Percentiles rank a stretch among this genome's conserved stretches.
phyloP scores from a whole-genome alignment of 92 coral and sea anemone species.

The Parazoanthus darwini region DNA sequence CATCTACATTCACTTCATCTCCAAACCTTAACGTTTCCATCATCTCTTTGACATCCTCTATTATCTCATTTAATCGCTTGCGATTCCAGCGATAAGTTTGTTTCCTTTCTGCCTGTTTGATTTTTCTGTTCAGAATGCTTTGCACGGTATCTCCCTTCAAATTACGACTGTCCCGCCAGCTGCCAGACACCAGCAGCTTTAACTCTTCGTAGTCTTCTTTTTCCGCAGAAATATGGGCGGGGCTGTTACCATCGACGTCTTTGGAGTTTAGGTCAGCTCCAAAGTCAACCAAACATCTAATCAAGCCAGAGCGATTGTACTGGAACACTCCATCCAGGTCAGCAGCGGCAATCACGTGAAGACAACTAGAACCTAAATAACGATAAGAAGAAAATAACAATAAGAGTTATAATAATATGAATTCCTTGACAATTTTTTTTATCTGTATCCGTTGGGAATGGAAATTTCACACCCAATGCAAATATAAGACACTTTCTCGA shows the following conservation, averaged over 20 bases:
- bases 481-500: too few relatives aligned
- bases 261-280: slow-evolving; percentile 15
- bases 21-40: not conserved
- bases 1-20: not conserved
- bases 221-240: slow-evolving; percentile 41
- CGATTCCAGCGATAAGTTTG: too few relatives aligned
- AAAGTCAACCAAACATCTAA: not conserved
- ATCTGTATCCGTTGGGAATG: too few relatives aligned
- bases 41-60: not conserved
- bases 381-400: not conserved
- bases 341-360: slow-evolving; percentile 22
- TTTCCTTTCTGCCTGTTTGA: not conserved
- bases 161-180: slow-evolving; percentile 25
- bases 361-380: slow-evolving; percentile 31
- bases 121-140: not conserved
- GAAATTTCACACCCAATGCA: too few relatives aligned
- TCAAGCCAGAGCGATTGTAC: not conserved
- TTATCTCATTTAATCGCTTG: not conserved
- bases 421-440: too few relatives aligned
- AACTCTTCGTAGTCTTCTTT: slow-evolving; percentile 5
- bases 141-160: slow-evolving; percentile 14
- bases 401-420: not conserved
- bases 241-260: slow-evolving; percentile 30
- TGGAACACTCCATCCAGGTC: not conserved
- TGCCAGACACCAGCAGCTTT: not conserved